Evolutionary conservation across 1,140 invertebrate genomes (phyloP).

Genomic region (Protaetia brevitarsis): DNA sequence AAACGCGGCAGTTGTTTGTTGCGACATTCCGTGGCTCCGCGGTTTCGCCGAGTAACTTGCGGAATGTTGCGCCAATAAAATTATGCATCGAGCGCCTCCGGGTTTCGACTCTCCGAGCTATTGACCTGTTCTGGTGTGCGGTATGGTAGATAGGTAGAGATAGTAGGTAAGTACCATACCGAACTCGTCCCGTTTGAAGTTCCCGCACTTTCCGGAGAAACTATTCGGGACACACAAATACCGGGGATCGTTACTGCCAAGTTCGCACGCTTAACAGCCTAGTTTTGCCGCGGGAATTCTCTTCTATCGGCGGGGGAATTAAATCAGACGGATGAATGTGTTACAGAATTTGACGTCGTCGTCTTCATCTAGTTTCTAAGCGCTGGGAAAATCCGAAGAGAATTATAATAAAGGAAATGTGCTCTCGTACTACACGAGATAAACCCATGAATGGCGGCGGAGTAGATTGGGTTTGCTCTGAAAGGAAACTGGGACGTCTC

Average conservation of each 20-base stretch:
- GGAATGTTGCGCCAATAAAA: slow-evolving; percentile 3
- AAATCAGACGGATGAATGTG: slow-evolving; percentile 14
- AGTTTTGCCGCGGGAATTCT: background rate
- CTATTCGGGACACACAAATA: slow-evolving; percentile 6
- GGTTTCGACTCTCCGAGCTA: background rate
- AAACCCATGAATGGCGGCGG: background rate
- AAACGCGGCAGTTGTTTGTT: background rate
- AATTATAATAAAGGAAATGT: background rate
- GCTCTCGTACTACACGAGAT: background rate
- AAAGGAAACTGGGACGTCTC: no score
- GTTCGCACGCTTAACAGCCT: slow-evolving; percentile 4
- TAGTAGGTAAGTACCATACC: background rate
- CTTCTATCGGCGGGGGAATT: background rate
- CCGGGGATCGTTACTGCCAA: background rate
- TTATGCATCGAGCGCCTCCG: background rate
- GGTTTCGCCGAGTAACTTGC: background rate
- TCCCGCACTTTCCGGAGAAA: background rate
- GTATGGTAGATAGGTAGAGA: background rate
- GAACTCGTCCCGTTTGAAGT: background rate
- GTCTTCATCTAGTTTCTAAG: background rate
- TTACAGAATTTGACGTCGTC: slow-evolving; percentile 15
- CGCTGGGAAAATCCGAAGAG: background rate
- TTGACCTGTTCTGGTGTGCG: background rate
- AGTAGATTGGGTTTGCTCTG: background rate
- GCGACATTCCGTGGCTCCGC: background rate